Conservation (phyloP, 2,113 vertebrate genomes). For the Myrmecophaga tridactyla region DNA sequence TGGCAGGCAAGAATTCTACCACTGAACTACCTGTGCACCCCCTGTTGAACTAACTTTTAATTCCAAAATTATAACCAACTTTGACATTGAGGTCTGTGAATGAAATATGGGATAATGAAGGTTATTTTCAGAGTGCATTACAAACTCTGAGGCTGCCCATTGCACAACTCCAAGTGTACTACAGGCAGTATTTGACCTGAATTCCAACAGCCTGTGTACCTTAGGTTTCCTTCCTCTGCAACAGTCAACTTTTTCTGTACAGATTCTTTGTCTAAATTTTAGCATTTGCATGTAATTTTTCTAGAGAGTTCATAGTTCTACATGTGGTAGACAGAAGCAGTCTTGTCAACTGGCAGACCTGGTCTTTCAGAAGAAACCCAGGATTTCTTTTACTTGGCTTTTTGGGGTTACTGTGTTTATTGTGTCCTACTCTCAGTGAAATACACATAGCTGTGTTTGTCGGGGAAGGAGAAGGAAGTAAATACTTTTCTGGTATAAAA, state of each 20-base stretch:
- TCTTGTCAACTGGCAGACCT: not conserved
- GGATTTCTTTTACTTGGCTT: not conserved
- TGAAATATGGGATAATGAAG: not conserved
- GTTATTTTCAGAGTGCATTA: not conserved
- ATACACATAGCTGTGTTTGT: not conserved
- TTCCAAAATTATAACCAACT: not conserved
- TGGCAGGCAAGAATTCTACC: too few relatives aligned
- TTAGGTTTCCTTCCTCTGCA: not conserved
- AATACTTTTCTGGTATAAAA: not conserved
- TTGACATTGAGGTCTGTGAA: not conserved
- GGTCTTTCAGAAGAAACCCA: not conserved
- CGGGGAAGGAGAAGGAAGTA: not conserved
- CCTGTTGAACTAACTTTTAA: not conserved
- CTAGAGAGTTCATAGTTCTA: not conserved
- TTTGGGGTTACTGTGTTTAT: not conserved
- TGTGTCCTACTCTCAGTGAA: not conserved
- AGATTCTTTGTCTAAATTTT: not conserved
- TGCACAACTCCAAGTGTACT: not conserved
- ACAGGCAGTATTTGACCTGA: not conserved
- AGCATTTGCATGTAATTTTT: not conserved
- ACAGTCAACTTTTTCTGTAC: not conserved
- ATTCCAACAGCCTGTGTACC: not conserved
- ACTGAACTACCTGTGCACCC: too few relatives aligned
- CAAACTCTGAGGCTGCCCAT: accelerated
- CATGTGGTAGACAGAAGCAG: not conserved